phyloP scores from a whole-genome alignment of 2,797 vertebrate species.

The Urophycis tenuis region DNA sequence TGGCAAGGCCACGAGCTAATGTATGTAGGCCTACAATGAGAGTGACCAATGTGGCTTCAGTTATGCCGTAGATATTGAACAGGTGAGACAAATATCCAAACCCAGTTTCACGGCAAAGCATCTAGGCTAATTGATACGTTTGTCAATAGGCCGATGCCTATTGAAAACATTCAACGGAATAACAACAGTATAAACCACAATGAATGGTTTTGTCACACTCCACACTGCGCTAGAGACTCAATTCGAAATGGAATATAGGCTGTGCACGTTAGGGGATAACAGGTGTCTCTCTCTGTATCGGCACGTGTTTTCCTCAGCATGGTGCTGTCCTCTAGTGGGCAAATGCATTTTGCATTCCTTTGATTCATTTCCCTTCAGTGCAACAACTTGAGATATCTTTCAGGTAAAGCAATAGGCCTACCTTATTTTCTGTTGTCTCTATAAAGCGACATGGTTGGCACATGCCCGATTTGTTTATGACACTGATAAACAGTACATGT shows the following conservation, averaged over 20 bases:
- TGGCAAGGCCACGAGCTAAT: background rate
- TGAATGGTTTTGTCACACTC: no score
- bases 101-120: no score
- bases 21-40: background rate
- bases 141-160: no score
- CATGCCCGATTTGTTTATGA: no score
- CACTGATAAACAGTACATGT: no score
- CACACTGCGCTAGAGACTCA: background rate
- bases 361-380: background rate
- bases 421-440: background rate
- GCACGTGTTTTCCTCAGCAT: background rate
- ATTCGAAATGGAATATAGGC: background rate
- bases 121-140: no score
- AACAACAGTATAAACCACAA: no score
- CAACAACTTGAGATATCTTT: background rate
- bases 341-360: background rate
- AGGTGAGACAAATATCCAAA: background rate
- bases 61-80: background rate
- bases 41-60: background rate
- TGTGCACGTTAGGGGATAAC: background rate
- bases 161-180: no score
- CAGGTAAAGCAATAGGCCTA: background rate
- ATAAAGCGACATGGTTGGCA: no score
- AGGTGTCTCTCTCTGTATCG: background rate
- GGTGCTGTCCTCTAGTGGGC: background rate